Base-by-base conservation (phyloP, 35 echinoderm and acorn worm species). In the Nesometra sesokonis region DNA sequence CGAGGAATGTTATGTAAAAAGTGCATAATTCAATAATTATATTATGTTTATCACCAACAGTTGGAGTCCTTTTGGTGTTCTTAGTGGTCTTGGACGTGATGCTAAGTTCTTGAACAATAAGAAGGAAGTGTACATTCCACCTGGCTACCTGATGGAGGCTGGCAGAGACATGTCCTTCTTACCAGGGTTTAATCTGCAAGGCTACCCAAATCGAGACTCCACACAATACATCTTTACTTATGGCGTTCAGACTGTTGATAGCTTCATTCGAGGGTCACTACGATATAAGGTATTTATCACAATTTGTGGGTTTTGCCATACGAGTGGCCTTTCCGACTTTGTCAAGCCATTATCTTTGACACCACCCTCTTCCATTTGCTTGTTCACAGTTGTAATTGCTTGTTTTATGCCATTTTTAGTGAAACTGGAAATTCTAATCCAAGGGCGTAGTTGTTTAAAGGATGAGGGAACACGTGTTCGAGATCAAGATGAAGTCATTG, bases 281-380 rank as follows among this genome's bases (percentile, higher is more conserved):
- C 67, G 95, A 47, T 97, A 97, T 79, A 97, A 97, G 95, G 95
- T 97, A n/a, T 17, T n/a, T n/a, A n/a, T n/a, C n/a, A n/a, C n/a
- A n/a, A n/a, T n/a, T n/a, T n/a, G n/a, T n/a, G n/a, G n/a, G n/a
- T n/a, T n/a, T n/a, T n/a, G n/a, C n/a, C n/a, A n/a, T n/a, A n/a
- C n/a, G n/a, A n/a, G n/a, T n/a, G n/a, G n/a, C n/a, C n/a, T n/a
- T n/a, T n/a, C n/a, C n/a, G n/a, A n/a, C n/a, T n/a, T n/a, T n/a
- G n/a, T n/a, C n/a, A n/a, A n/a, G n/a, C n/a, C n/a, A n/a, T n/a
- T n/a, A n/a, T n/a, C n/a, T n/a, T n/a, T n/a, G n/a, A n/a, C n/a
- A n/a, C n/a, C n/a, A n/a, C n/a, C n/a, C n/a, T n/a, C n/a, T n/a
- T n/a, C n/a, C n/a, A n/a, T n/a, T n/a, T n/a, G n/a, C n/a, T n/a